phyloP scores from a whole-genome alignment of 1,140 invertebrate genomes.

The Drosophila varians region DNA sequence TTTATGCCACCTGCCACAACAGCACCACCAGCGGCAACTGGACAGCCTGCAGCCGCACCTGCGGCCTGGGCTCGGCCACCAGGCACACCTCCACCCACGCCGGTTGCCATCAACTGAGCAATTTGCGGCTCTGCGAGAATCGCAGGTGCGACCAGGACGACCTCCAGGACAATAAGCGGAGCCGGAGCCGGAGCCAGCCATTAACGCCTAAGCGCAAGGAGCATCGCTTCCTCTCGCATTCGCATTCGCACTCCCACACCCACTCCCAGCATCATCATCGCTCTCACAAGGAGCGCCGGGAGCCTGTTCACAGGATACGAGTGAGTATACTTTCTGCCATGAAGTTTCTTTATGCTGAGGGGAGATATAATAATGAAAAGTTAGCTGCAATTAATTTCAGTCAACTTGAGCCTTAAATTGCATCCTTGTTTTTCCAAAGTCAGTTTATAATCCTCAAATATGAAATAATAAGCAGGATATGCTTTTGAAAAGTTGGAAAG shows the following conservation, averaged over 20 bases:
- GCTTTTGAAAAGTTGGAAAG: no score
- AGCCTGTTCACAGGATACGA: slow-evolving; percentile 77
- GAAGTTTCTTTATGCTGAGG: not conserved
- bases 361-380: not conserved
- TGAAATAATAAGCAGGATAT: no score
- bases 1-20: slow-evolving; percentile 83
- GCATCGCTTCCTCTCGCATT: slow-evolving; percentile 27
- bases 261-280: slow-evolving; percentile 51
- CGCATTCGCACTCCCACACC: slow-evolving; percentile 2
- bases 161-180: slow-evolving; percentile 56
- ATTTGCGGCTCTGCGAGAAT: slow-evolving; percentile 86
- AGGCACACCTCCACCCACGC: slow-evolving; percentile 86
- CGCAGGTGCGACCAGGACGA: slow-evolving; percentile 69
- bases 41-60: slow-evolving; percentile 86
- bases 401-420: not conserved
- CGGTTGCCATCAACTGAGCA: slow-evolving; percentile 85
- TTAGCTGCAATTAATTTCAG: not conserved
- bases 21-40: slow-evolving; percentile 85
- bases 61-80: slow-evolving; percentile 87
- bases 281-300: slow-evolving; percentile 21
- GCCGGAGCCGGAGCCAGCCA: slow-evolving; percentile 15
- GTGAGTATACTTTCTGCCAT: slow-evolving; percentile 53
- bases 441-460: not conserved
- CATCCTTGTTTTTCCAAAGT: not conserved
- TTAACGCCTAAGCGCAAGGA: slow-evolving; percentile 37